Base-by-base conservation (phyloP, 2,797 vertebrate genomes). In the Oreochromis grahami region DNA sequence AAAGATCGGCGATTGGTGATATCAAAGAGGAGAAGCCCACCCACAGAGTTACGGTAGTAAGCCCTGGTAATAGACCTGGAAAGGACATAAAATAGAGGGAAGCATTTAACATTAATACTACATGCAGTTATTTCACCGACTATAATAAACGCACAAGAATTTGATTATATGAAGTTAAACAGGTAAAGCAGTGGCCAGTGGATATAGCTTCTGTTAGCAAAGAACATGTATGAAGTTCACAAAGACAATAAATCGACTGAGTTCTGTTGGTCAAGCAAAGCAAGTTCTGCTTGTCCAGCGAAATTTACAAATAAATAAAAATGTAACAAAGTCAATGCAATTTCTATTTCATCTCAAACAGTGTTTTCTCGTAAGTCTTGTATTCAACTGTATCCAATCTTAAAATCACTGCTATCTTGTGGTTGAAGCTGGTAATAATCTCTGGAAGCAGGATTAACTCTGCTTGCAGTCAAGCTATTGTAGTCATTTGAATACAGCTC, bases 31-130 rank as follows among this genome's bases (percentile, higher is more conserved):
- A 99, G 97, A 78, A 99, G 97, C 45, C 98, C 98, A n/a, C 98
- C 98, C 48, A 99, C 98, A 0, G 98, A 99, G 96, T 99, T 99
- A 88, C 98, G 98, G 96, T 99, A 99, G 96, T 99, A 99, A 41
- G 98, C 98, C 84, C 98, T 96, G 83, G 98, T 99, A 95, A 99
- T 99, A 86, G 98, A 99, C 94, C 98, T 99, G 94, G 26, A 72
- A 52, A 51, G 7, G 51, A 34, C 0, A 12, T 21, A 26, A 48
- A 55, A 52, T 9, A 45, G 2, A 29, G 26, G 48, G 5, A 43
- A 41, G 77, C 4, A 1, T 41, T 19, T 14, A 60, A 8, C 0
- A 32, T 7, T 19, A 43, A 19, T 76, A 15, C 45, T 6, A 60
- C 24, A 65, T 74, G 11, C 45, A 50, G 15, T n/a, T 74, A 50